These are phyloP conservation scores for Taurulus bubalis DNA, from an alignment of 2,113 vertebrate species.

Conservation along the genomic window DNA sequence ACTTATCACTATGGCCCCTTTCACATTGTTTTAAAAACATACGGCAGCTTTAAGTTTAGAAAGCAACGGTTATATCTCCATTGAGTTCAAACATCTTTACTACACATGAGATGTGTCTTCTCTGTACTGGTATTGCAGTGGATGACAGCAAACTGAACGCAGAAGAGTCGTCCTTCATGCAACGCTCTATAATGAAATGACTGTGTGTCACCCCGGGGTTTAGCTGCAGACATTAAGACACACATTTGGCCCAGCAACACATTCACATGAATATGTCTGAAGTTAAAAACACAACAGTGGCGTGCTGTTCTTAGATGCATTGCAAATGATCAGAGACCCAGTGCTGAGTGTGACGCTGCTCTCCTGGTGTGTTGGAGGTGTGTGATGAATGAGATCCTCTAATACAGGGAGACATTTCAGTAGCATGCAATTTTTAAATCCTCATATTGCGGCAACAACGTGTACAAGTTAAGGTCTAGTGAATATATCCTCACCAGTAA, in stretches of 20 bases:
- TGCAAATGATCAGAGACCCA: constrained; percentile 65
- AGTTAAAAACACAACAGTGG: constrained; percentile 27
- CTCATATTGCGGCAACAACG: constrained; percentile 80
- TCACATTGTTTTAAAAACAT: background rate
- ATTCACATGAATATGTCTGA: constrained; percentile 8
- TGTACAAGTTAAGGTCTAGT: constrained; percentile 68
- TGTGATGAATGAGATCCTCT: constrained; percentile 84
- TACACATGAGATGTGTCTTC: background rate
- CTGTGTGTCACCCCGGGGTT: constrained; percentile 36
- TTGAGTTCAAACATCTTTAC: background rate
- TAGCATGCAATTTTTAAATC: constrained; percentile 78
- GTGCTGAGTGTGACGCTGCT: constrained; percentile 49
- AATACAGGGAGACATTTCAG: constrained; percentile 82
- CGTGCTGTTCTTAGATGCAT: constrained; percentile 24
- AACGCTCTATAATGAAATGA: constrained; percentile 17
- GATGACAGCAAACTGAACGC: constrained; percentile 33
- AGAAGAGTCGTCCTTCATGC: constrained; percentile 36
- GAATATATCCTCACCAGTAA: constrained; percentile 71
- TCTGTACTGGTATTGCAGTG: constrained; percentile 16
- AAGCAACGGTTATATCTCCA: background rate
- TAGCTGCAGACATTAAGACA: constrained; percentile 16
- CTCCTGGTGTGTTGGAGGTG: constrained; percentile 75
- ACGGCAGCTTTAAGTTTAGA: background rate
- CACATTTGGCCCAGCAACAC: constrained; percentile 13
- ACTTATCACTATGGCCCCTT: background rate